Base-by-base conservation (phyloP, 2,797 vertebrate species). In the Cetoscarus ocellatus region DNA sequence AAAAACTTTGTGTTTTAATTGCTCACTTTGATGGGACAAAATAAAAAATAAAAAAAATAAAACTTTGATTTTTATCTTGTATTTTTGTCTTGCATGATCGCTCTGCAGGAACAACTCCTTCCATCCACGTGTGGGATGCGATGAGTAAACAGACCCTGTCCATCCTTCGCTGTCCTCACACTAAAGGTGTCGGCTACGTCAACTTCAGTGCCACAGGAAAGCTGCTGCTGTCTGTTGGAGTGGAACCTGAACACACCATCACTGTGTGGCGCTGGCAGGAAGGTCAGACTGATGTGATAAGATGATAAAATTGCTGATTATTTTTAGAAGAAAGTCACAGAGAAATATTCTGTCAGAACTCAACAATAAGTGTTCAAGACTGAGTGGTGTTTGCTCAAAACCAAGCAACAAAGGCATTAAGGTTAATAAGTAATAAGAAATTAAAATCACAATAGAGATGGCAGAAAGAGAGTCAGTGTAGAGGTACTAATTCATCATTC, bases 221-320 rank as follows among this genome's bases (percentile, higher is more conserved):
- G 65, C 95, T 99, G 38, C 95, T 99, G 79, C 94, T 98, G 61
- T 97, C 97, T 0, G 95, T 99, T 39, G 97, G 97, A 14, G 96
- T 97, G 35, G 97, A 99, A 58, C 95, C 96, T 0, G 97, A 99
- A 61, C 96, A 98, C 80, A 97, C 96, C 60, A 96, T 98, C 91
- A 96, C 95, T 0, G 95, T 98, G 62, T 99, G 97, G 97, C 93
- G 97, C 61, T 99, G 97, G 97, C 97, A 99, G 67, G 97, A 99
- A 96, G 97, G 97, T 98, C 57, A 14, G 80, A 11, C 27, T 3
- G 10, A 15, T 8, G 39, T 42, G 18, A 58, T 57, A 10, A 9
- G 18, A 19, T 52, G 19, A 15, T 36, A 36, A 13, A 38, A 17
- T 54, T 35, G 38, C 6, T 17, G 36, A 54, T 54, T 54, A 17